A percentile compares a stretch with the other conserved stretches of the same genome.
Conservation (phyloP, 2,797 vertebrate species). For the Xenops minutus region DNA sequence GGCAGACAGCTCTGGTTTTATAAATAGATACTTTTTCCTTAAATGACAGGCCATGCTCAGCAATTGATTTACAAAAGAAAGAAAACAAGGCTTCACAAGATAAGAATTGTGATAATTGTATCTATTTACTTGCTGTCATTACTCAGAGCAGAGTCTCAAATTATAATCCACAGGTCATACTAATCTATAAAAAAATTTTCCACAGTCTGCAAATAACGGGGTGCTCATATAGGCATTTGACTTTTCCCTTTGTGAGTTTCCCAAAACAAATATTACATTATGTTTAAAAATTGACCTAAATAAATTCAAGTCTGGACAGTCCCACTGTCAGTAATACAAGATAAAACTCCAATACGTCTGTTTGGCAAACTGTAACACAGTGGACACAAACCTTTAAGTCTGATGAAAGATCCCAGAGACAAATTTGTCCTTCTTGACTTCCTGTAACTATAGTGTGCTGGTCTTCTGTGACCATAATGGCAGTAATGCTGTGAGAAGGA, state of each 20-base stretch:
- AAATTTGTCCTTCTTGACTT: conserved; percentile 80
- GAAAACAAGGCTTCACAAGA: not conserved
- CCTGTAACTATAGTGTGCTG: conserved; percentile 80
- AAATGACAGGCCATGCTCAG: not conserved
- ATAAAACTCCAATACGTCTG: not conserved
- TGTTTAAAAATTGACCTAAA: not conserved
- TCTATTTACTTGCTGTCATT: not conserved
- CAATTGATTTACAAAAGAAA: not conserved
- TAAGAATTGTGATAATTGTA: not conserved
- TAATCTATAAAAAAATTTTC: not conserved
- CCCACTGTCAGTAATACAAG: not conserved
- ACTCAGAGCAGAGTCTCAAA: not conserved
- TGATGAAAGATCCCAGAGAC: conserved; percentile 79
- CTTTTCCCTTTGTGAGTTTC: not conserved
- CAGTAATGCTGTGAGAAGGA: conserved; percentile 78
- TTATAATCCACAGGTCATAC: not conserved
- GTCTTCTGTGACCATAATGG: conserved; percentile 81
- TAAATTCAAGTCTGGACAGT: not conserved
- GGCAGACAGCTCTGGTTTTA: not conserved
- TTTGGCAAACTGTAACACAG: not conserved
- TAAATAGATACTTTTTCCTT: not conserved
- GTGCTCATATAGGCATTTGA: not conserved
- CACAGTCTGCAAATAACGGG: not conserved
- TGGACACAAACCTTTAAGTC: conserved; percentile 74
- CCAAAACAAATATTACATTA: not conserved